Evolutionary conservation across 1,140 invertebrate species (phyloP).

Genomic region (Nixonia krombeini): DNA sequence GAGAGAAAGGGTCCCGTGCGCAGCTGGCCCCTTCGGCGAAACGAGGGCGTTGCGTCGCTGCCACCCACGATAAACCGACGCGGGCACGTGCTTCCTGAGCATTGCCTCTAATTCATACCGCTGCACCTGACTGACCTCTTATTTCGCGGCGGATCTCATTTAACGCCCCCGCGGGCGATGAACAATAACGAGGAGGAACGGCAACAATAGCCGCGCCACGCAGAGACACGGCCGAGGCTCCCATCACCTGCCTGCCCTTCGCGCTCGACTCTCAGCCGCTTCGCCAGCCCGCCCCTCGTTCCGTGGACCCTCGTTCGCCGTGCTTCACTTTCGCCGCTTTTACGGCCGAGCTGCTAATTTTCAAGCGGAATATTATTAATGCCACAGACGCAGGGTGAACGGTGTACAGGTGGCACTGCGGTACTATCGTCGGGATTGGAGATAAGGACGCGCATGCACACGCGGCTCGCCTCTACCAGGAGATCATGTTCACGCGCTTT

Average conservation of each 20-base stretch:
- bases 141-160: slow-evolving; percentile 60
- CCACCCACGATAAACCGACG: slow-evolving; percentile 40
- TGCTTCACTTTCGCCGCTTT: slow-evolving; percentile 35
- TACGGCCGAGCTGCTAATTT: slow-evolving; percentile 49
- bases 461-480: too few relatives aligned
- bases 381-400: slow-evolving; percentile 22
- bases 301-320: slow-evolving; percentile 31
- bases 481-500: too few relatives aligned
- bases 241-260: slow-evolving; percentile 55
- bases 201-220: slow-evolving; percentile 19
- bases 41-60: slow-evolving; percentile 18
- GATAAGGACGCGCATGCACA: slow-evolving; percentile 19
- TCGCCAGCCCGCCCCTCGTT: too few relatives aligned
- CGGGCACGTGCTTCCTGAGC: slow-evolving; percentile 17
- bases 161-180: slow-evolving; percentile 65
- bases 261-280: slow-evolving; percentile 39
- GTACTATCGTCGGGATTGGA: slow-evolving; percentile 26
- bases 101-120: slow-evolving; percentile 65
- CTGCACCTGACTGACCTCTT: slow-evolving; percentile 67
- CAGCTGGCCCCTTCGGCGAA: slow-evolving; percentile 46
- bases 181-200: slow-evolving; percentile 33
- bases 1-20: slow-evolving; percentile 10
- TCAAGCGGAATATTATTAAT: slow-evolving; percentile 45
- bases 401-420: slow-evolving; percentile 42
- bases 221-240: slow-evolving; percentile 30